These are phyloP conservation scores for Eulimnadia texana DNA, from an alignment of 1,140 invertebrate genomes.

Conservation along the genomic window DNA sequence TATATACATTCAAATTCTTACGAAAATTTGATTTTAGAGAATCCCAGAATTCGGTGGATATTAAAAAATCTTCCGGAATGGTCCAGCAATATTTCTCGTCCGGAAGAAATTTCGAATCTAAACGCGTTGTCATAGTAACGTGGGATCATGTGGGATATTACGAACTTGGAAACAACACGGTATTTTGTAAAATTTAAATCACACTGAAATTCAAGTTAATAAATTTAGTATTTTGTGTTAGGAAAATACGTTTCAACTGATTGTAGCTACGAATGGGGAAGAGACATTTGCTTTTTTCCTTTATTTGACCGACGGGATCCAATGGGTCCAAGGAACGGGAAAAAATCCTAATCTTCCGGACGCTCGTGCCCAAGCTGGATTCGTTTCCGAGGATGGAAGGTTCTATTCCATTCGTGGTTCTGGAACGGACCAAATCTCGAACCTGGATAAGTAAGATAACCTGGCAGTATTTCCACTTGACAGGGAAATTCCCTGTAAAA, in stretches of 20 bases:
- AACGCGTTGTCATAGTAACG: slow-evolving; percentile 51
- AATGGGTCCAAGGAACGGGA: slow-evolving; percentile 68
- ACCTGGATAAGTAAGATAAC: slow-evolving; percentile 47
- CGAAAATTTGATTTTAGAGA: slow-evolving; percentile 37
- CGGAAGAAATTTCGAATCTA: slow-evolving; percentile 47
- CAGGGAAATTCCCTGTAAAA: too few relatives aligned
- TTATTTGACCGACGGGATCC: slow-evolving; percentile 71
- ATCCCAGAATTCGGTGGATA: slow-evolving; percentile 43
- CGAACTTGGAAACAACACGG: slow-evolving; percentile 39
- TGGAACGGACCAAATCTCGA: slow-evolving; percentile 66
- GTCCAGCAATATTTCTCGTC: slow-evolving; percentile 53
- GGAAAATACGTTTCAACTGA: slow-evolving; percentile 67
- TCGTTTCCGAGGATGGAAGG: slow-evolving; percentile 63
- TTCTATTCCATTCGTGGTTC: slow-evolving; percentile 59
- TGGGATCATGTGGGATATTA: slow-evolving; percentile 58
- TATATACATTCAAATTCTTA: background rate
- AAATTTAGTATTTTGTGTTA: slow-evolving; percentile 24
- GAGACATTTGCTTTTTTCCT: slow-evolving; percentile 70
- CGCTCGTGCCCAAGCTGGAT: slow-evolving; percentile 70
- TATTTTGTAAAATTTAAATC: slow-evolving; percentile 22
- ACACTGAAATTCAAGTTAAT: background rate
- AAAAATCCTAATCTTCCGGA: slow-evolving; percentile 51
- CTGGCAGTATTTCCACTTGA: slow-evolving; percentile 7
- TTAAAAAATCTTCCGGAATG: slow-evolving; percentile 47
- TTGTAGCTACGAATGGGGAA: slow-evolving; percentile 61